A percentile compares a stretch with the other conserved stretches of the same genome.
Conservation (phyloP, 2,797 vertebrate genomes). For the Neosilurus mollespiculum region DNA sequence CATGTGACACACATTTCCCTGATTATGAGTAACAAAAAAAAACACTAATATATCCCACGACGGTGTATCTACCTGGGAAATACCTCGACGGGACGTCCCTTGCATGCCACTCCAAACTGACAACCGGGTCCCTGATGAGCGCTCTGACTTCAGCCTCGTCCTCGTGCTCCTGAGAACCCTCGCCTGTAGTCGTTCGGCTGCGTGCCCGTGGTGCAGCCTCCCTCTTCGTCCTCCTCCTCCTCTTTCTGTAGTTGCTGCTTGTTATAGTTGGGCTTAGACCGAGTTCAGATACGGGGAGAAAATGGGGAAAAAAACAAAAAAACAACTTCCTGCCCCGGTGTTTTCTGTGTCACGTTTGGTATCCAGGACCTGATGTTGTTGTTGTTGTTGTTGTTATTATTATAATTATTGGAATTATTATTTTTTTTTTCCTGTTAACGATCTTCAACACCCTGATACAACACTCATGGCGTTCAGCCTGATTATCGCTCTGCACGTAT, state of each 20-base stretch:
- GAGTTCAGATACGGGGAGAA: conserved; percentile 18
- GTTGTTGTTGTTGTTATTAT: too few species aligned
- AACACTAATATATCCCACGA: conserved; percentile 6
- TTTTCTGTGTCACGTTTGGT: conserved; percentile 31
- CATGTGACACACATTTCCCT: conserved; percentile 7
- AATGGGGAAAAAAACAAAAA: too few species aligned
- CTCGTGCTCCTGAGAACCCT: conserved; percentile 52
- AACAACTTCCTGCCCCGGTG: not conserved
- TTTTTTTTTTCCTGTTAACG: not conserved
- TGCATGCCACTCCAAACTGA: conserved; percentile 60
- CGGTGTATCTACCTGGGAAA: not conserved
- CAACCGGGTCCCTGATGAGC: conserved; percentile 21
- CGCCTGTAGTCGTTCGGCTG: conserved; percentile 38
- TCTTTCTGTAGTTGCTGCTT: conserved; percentile 32
- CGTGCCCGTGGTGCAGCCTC: conserved; percentile 26
- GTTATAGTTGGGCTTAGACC: conserved; percentile 38
- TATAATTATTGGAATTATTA: not conserved
- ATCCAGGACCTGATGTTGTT: not conserved
- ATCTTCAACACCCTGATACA: conserved; percentile 34
- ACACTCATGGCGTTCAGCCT: not conserved
- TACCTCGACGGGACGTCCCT: conserved; percentile 12
- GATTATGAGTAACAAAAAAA: not conserved
- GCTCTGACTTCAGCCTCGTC: conserved; percentile 31
- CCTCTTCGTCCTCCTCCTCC: not conserved
- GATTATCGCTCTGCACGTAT: conserved; percentile 53